Evolutionary conservation across 2,113 vertebrate genomes (phyloP), one percentile per base, ranked within the genome.

Genomic region (Lagenorhynchus albirostris): DNA sequence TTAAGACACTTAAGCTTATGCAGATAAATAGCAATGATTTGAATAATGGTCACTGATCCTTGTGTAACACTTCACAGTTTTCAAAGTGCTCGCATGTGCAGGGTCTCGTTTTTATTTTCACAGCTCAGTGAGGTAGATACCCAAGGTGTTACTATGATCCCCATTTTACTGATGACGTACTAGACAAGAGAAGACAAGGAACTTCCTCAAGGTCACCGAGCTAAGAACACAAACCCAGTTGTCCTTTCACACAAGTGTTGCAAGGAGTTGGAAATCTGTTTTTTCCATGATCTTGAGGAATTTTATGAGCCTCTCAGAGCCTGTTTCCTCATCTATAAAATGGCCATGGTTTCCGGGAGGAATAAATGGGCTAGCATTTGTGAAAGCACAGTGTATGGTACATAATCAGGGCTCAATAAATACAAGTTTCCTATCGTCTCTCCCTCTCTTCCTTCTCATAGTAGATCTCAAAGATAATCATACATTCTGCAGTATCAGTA

Each of bases 1-100:
- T 79, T 87, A 82, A 73, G n/a, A 44, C 1, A 1, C 23, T 68
- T 70, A 76, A 79, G 23, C 18, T 90, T 63, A n/a, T 41, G 33
- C 41, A 12, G 20, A 15, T 29, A 81, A 70, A 86, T 21, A 25
- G 74, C 29, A 53, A 21, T 79, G 38, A 36, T 50, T 62, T 70
- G 58, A 17, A 4, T n/a, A 20, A 29, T 3, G n/a, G 26, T 74
- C 60, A 25, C n/a, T 47, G 2, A 6, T n/a, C 17, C 8, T 6
- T 10, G 0, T 44, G 8, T 5, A 47, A n/a, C 25, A 15, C 53
- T 8, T 83, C 7, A 62, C 8, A 15, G 65, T 33, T 92, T n/a
- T 65, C 70, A 50, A 5, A 68, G 73, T 17, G 38, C 41, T 71
- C 0, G 0, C 1, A 1, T 2, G 0, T 8, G 38, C 33, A 91